These are phyloP conservation scores for Lottia gigantea DNA, from an alignment of 2,888 invertebrate species.

Conservation along the genomic window DNA sequence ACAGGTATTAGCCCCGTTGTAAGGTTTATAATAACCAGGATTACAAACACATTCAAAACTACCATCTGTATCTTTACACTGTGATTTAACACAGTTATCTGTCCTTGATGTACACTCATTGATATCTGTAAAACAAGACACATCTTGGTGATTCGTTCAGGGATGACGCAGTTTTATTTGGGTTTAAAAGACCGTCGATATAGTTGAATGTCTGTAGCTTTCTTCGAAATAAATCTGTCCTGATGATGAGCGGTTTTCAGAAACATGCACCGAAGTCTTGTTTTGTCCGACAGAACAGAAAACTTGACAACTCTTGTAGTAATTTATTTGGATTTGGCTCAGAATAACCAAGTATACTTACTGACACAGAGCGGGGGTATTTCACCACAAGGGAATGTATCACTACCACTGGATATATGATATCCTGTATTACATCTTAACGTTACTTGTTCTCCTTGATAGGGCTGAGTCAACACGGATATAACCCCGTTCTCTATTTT, in stretches of 20 bases:
- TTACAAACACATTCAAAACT: constrained; percentile 39
- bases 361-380: constrained; percentile 41
- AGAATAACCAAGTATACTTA: constrained; percentile 31
- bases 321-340: too few relatives aligned
- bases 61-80: constrained; percentile 38
- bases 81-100: constrained; percentile 16
- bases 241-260: too few relatives aligned
- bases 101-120: constrained; percentile 36
- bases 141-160: too few relatives aligned
- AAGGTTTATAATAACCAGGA: constrained; percentile 32
- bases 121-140: constrained; percentile 32
- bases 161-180: too few relatives aligned
- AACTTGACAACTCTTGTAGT: too few relatives aligned
- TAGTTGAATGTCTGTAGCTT: too few relatives aligned
- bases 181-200: too few relatives aligned
- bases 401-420: constrained; percentile 25
- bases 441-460: constrained; percentile 32
- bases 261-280: too few relatives aligned
- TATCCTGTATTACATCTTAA: constrained; percentile 48
- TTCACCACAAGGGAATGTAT: constrained; percentile 41
- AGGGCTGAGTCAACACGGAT: constrained; percentile 3
- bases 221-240: too few relatives aligned
- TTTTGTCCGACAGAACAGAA: too few relatives aligned
- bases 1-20: constrained; percentile 23
- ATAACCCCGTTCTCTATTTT: constrained; percentile 19